These are phyloP conservation scores for Sebastes melanostomus DNA, from an alignment of 2,797 vertebrate genomes.

Conservation along the genomic window DNA sequence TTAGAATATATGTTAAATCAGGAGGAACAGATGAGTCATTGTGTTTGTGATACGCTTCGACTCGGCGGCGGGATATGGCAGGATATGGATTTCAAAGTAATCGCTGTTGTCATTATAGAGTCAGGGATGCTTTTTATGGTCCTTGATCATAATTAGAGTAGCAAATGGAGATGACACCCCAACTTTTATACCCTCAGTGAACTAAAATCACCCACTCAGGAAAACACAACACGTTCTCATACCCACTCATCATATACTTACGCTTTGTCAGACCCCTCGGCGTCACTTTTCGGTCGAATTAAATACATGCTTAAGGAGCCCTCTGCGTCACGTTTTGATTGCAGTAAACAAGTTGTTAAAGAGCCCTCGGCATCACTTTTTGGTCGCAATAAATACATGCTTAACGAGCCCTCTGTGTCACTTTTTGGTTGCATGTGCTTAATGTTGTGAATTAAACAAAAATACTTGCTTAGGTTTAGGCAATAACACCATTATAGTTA, in stretches of 20 bases:
- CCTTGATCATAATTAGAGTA: conserved; percentile 43
- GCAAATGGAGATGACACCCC: conserved; percentile 21
- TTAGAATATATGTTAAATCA: conserved; percentile 1
- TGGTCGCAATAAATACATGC: no score
- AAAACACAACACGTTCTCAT: not conserved
- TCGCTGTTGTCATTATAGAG: conserved; percentile 34
- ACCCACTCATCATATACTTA: no score
- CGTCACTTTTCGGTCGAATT: fast-evolving
- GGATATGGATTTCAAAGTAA: conserved; percentile 48
- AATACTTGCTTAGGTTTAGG: no score
- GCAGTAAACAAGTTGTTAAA: no score
- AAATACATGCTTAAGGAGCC: fast-evolving
- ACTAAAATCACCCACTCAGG: conserved; percentile 4
- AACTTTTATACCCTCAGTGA: not conserved
- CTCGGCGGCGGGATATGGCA: conserved; percentile 1
- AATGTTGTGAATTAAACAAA: no score
- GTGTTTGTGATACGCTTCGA: conserved; percentile 20
- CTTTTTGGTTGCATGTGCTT: no score
- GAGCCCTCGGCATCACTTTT: fast-evolving
- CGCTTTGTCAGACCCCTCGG: no score
- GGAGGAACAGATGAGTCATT: conserved; percentile 35
- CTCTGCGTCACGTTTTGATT: no score
- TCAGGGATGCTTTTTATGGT: conserved; percentile 22
- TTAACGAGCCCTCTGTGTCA: no score
- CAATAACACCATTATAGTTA: no score